Evolutionary conservation across 2,888 invertebrate genomes (phyloP).

Genomic region (Zhuqinia jingwanae): DNA sequence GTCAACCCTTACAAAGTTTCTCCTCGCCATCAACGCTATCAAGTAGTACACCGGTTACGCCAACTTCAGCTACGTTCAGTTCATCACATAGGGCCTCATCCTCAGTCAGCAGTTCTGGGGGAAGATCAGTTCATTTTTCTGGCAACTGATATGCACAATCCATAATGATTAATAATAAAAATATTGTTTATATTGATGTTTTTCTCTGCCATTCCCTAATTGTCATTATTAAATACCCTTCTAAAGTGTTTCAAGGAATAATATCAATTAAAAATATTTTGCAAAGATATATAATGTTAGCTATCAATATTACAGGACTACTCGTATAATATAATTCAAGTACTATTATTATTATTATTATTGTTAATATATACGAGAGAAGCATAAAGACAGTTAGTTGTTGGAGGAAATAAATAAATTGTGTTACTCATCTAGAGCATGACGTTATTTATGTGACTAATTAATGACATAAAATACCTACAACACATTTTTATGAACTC

Average conservation of each 20-base stretch:
- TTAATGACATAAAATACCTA: slow-evolving; percentile 38
- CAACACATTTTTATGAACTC: slow-evolving; percentile 37
- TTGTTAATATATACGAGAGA: slow-evolving; percentile 20
- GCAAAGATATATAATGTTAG: slow-evolving; percentile 30
- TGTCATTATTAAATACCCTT: slow-evolving; percentile 39
- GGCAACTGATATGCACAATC: slow-evolving; percentile 58
- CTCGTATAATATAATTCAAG: not conserved
- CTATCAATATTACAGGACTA: not conserved
- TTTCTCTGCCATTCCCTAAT: slow-evolving; percentile 59
- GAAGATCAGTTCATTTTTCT: slow-evolving; percentile 59
- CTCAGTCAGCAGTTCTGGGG: slow-evolving; percentile 68
- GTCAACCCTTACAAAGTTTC: slow-evolving; percentile 58
- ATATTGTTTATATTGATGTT: slow-evolving; percentile 26
- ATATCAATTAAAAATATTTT: slow-evolving; percentile 47
- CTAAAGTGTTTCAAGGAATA: slow-evolving; percentile 56
- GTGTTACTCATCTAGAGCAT: slow-evolving; percentile 16
- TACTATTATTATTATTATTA: not conserved
- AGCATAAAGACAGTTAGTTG: slow-evolving; percentile 58
- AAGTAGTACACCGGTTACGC: slow-evolving; percentile 71
- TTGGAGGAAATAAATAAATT: slow-evolving; percentile 28
- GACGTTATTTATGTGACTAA: slow-evolving; percentile 28
- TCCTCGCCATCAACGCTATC: slow-evolving; percentile 66
- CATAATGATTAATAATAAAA: not conserved
- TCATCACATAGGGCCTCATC: slow-evolving; percentile 67
- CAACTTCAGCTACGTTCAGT: slow-evolving; percentile 65